Percentiles rank a stretch among this genome's conserved stretches.
These are phyloP conservation scores for Scartelaos histophorus DNA, from an alignment of 2,113 vertebrate species.

Conservation along the genomic window DNA sequence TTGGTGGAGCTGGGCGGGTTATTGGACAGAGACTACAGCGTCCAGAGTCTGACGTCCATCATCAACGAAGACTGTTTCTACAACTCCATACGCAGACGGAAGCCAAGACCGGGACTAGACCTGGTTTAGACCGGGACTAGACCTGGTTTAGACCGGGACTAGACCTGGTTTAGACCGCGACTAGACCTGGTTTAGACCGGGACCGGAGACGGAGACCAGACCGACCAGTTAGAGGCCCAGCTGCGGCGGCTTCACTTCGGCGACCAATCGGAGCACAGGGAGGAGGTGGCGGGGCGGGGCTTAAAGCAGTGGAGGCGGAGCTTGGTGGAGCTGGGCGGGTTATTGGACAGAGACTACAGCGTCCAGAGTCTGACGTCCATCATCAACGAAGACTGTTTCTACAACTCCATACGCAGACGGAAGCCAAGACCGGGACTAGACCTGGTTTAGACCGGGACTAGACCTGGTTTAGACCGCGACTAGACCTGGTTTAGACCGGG, in stretches of 20 bases:
- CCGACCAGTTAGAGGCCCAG: conserved; percentile 86
- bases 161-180: neutral
- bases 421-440: neutral
- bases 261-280: conserved; percentile 58
- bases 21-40: conserved; percentile 87
- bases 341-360: conserved; percentile 88
- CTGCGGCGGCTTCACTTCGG: conserved; percentile 86
- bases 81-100: neutral
- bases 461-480: neutral
- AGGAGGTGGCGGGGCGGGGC: conserved; percentile 15
- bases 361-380: conserved; percentile 88
- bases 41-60: conserved; percentile 87
- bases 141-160: neutral
- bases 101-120: neutral
- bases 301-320: conserved; percentile 73
- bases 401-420: conserved; percentile 21
- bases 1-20: conserved; percentile 79
- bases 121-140: neutral
- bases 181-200: neutral
- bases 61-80: conserved; percentile 91
- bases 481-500: neutral
- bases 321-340: conserved; percentile 77
- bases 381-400: conserved; percentile 90
- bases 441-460: neutral
- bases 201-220: conserved; percentile 27